Base-by-base conservation (phyloP, 1,140 invertebrate species). In the Periplaneta americana region DNA sequence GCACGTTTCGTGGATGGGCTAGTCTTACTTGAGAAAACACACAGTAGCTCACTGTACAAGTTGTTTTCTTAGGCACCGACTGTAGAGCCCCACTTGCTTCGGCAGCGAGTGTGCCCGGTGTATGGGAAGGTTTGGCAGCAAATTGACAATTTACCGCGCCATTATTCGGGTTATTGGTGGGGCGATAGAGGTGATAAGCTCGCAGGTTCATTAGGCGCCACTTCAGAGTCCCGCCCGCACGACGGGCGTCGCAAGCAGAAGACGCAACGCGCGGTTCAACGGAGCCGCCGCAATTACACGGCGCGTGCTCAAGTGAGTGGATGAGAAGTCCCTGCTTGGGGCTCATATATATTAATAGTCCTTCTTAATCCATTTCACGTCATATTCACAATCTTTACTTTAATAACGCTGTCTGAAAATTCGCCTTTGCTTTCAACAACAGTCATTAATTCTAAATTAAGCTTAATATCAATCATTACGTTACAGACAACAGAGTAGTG, bases 81-180 rank as follows among this genome's bases (percentile, higher is more conserved):
- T n/a, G n/a, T n/a, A n/a, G n/a, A n/a, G n/a, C n/a, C 28, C n/a
- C 13, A 66, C 48, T 66, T 66, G 28, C 48, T 66, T 66, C 28
- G 22, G 22, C 2, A 66, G 15, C 48, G 48, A 3, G 48, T 66
- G 48, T 66, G 22, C 1, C 22, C 48, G 22, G 28, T 66, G n/a
- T 66, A 66, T 66, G 48, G 48, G 48, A 4, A 66, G n/a, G 48
- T 66, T 28, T 66, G 48, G n/a, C 48, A 66, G 48, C n/a, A 66
- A 66, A 66, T 66, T 66, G 77, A 78, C 77, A 78, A 78, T 78
- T 78, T 78, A 78, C 39, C 77, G 77, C 31, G 77, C 39, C 77
- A 78, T 78, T 78, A 78, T 78, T 78, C 35, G 35, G 77, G n/a
- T 75, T 78, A 48, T 78, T 78, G 77, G 77, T 78, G 39, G 39